Base-by-base conservation (phyloP, 2,797 vertebrate species). In the Bovichtus variegatus region DNA sequence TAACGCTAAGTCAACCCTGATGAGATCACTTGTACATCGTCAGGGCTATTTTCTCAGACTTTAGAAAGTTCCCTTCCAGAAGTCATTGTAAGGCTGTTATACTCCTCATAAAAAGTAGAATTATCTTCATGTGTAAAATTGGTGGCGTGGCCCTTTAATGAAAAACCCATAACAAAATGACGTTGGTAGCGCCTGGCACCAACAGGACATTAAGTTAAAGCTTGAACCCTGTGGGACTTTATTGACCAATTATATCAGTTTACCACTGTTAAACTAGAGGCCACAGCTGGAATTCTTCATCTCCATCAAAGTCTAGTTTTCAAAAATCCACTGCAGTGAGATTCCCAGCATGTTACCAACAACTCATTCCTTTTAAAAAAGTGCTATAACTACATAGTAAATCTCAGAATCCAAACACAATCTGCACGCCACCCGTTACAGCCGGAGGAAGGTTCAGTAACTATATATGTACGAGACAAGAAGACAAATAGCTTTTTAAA, bases 21-120 rank as follows among this genome's bases (percentile, higher is more conserved):
- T 60, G 27, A 27, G 21, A 64, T 51, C 27, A 68, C 25, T 44
- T 16, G n/a, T 34, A 57, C 15, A 43, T 64, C 38, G 55, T 44
- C 5, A 29, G 61, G 40, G 5, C 54, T 36, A 19, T 46, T n/a
- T n/a, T n/a, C n/a, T n/a, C n/a, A n/a, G 38, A 34, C 15, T 11
- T 38, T 7, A 16, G n/a, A 54, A 23, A 46, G 8, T 11, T 50
- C 13, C 47, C 49, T 44, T 6, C 19, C 9, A 11, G 18, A 49
- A 23, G 10, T 34, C 53, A 55, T 18, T 55, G 19, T 19, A 36
- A 6, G 2, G 12, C 19, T 34, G 25, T 43, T 43, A 21, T 8
- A 36, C 43, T 12, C 4, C 4, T 31, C 13, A 44, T 23, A 12
- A 21, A 4, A 31, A 41, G 34, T 19, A 18, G 31, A 36, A n/a